Base-by-base conservation (phyloP, 2,888 invertebrate genomes). In the Podotricha telesiphe region DNA sequence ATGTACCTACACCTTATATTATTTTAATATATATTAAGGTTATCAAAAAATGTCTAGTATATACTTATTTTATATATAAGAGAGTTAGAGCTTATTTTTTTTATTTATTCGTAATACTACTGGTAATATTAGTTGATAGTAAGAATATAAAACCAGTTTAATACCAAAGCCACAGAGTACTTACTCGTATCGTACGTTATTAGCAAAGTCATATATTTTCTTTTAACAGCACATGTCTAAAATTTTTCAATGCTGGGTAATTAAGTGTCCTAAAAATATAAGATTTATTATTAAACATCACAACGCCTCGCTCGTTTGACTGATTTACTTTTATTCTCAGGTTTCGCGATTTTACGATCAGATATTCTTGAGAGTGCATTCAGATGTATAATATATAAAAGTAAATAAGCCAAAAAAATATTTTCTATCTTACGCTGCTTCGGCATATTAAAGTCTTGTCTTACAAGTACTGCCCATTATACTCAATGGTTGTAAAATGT, bases 221-320 rank as follows among this genome's bases (percentile, higher is more conserved):
- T 62, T 47, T 48, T 62, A 34, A 48, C 8, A 19, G 19, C 1
- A 13, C 28, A 48, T 61, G 34, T 47, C 17, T 61, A 48, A 47
- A 61, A 61, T 61, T 45, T 34, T 34, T 61, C 45, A 47, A 45
- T 61, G 34, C 28, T 6, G n/a, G 8, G 48, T 48, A 48, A 61
- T 61, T 61, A 61, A 48, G 61, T 47, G 61, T 22, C 47, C 34
- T 61, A 34, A 61, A 61, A 47, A 61, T 47, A 17, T 47, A 48
- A 47, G 47, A 61, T 61, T 61, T 61, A 61, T 47, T 28, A 11
- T 61, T 17, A 7, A 28, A 19, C 17, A 62, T 62, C 28, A 62
- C 17, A 17, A 13, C 47, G 19, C 28, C 17, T 34, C 48, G 34
- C 19, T 28, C 47, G 17, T 48, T 48, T 48, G 48, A 48, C 61